Base-by-base conservation (phyloP, 2,113 vertebrate species). In the Alligator mississippiensis region DNA sequence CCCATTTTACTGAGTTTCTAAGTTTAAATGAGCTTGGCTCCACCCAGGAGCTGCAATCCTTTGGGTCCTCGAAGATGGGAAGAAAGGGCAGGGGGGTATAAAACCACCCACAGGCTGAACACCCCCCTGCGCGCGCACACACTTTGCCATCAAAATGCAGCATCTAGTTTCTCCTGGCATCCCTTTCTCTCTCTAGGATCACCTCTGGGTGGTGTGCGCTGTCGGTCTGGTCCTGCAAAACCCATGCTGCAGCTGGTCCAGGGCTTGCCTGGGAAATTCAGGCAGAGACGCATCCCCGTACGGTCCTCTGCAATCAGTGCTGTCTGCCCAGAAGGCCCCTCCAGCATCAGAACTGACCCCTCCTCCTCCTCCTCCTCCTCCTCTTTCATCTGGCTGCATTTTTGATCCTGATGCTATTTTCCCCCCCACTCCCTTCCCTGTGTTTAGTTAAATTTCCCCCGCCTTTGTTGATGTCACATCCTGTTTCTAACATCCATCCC, bases 381-480 rank as follows among this genome's bases (percentile, higher is more conserved):
- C 47, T 47, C 47, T 47, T 47, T 47, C 47, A 47, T 47, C 47
- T 47, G 47, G 47, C 57, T 16, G n/a, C 80, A 19, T 27, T n/a
- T 10, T 80, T 2, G 16, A 72, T 84, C 54, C 90, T 81, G 28
- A 4, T 3, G 90, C 66, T n/a, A 79, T 3, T 74, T 80, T 84
- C 47, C 78, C 75, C 55, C 89, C 66, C 62, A 76, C 88, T 93
- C 81, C 81, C 82, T 94, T 76, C 9, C 63, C 94, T 85, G 92
- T 91, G 27, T 84, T 85, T 88, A 94, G 97, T 99, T 98, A 94
- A 98, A 98, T 98, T 98, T 98, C 98, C 98, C 98, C 98, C 98
- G 97, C 98, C 97, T 97, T 57, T 76, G 13, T 78, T 98, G 98
- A 98, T 98, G 98, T 98, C 98, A 98, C 98, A 98, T 99, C 98